Evolutionary conservation across 2,113 vertebrate genomes (phyloP), one percentile per base, ranked within the genome.

Genomic region (Bungarus multicinctus): DNA sequence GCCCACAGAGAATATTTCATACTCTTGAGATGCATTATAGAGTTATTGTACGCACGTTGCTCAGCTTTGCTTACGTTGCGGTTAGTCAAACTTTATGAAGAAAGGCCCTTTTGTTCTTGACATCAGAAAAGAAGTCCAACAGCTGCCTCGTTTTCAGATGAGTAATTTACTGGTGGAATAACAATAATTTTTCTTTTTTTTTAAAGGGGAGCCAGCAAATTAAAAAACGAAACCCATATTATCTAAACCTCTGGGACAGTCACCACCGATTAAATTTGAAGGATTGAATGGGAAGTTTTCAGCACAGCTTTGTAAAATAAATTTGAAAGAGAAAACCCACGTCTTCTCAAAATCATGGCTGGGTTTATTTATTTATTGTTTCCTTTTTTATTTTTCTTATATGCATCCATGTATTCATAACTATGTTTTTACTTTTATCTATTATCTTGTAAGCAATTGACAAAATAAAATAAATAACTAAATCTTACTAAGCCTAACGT

Each of bases 71-170:
- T 96, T 92, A 7, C 20, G 8, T 91, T 92, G 94, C 47, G 86
- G 89, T 94, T 96, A 90, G 90, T 90, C 3, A 5, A 89, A 92
- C 91, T 93, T 89, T 81, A 50, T 90, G 52, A 64, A 89, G 53
- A 85, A 91, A 57, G 53, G 18, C 85, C 52, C 90, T 93, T 91
- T 94, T 92, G 94, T 88, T 95, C 89, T 90, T 52, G 55, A 45
- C 91, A 88, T 74, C 92, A 92, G 60, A 89, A 69, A 43, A 4
- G 57, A 87, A 25, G 81, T 6, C 4, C 20, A 87, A 87, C 39
- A 86, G 92, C 64, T 87, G 60, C 89, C 74, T 0, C 85, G 10
- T 14, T 50, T 50, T 92, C 92, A 88, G 57, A 87, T 52, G 91
- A 60, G 74, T 14, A 25, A 18, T 52, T 91, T n/a, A 23, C 27